These are phyloP conservation scores for Phyllotis vaccarum DNA, from an alignment of 2,797 vertebrate genomes.

Conservation along the genomic window DNA sequence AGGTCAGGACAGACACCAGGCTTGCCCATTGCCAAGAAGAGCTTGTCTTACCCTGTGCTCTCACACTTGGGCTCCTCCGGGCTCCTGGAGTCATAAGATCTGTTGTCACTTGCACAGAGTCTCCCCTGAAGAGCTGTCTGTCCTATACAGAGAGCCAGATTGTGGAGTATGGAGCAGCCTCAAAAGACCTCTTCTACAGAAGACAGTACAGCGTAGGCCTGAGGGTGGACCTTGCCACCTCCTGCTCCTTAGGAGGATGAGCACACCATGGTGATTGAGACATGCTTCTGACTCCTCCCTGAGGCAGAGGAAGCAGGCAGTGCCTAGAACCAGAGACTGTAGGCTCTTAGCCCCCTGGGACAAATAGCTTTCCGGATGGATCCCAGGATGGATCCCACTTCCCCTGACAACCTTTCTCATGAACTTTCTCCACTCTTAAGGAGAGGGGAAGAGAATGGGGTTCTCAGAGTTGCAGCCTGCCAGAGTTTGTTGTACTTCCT, in stretches of 20 bases:
- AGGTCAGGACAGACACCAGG: not conserved
- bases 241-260: too few species aligned
- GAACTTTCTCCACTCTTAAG: not conserved
- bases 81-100: not conserved
- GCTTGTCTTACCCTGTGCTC: not conserved
- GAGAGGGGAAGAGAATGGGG: not conserved
- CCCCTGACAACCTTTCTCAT: not conserved
- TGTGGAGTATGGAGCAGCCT: not conserved
- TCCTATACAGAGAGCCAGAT: not conserved
- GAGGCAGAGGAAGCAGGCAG: not conserved
- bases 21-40: not conserved
- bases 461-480: not conserved
- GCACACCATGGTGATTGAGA: not conserved
- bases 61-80: not conserved
- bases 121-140: not conserved
- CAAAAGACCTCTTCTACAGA: not conserved
- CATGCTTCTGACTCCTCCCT: rapidly evolving
- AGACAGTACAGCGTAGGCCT: not conserved
- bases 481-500: not conserved
- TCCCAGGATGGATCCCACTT: not conserved
- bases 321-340: not conserved
- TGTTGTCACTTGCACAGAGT: not conserved
- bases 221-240: not conserved
- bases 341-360: not conserved
- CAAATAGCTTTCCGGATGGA: not conserved